Evolutionary conservation across 2,888 invertebrate genomes (phyloP).

Genomic region (Stegophylla sp.): DNA sequence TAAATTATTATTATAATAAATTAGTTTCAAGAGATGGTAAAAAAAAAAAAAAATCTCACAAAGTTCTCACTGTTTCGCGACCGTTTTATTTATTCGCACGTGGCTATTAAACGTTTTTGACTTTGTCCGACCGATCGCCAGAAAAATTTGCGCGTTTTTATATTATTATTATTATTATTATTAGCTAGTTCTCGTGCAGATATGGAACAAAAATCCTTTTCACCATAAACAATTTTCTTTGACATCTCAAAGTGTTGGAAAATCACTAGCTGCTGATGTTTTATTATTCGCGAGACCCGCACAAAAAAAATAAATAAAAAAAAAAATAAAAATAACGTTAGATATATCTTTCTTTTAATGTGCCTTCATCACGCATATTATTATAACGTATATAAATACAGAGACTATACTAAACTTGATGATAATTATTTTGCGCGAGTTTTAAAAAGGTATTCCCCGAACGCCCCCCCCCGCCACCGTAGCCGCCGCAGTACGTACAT

Average conservation of each 20-base stretch:
- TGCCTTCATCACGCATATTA: too few species aligned
- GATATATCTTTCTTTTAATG: too few species aligned
- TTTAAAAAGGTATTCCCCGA: too few species aligned
- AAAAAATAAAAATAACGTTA: too few species aligned
- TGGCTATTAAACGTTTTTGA: not conserved
- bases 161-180: too few species aligned
- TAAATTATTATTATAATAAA: constrained; percentile 42
- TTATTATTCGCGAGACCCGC: not conserved
- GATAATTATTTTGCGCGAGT: too few species aligned
- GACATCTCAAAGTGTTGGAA: not conserved
- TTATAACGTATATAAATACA: too few species aligned
- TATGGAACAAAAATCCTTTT: not conserved
- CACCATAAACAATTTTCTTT: not conserved
- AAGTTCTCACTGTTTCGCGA: not conserved
- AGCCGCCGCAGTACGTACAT: too few species aligned
- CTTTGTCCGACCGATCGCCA: not conserved
- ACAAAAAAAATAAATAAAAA: not conserved
- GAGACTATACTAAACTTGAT: too few species aligned
- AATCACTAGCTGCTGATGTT: not conserved
- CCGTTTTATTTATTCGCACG: not conserved
- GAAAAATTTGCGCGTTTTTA: not conserved
- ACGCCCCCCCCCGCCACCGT: too few species aligned
- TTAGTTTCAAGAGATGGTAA: constrained; percentile 5
- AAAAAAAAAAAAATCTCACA: not conserved
- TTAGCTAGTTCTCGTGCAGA: not conserved